A percentile compares a stretch with the other conserved stretches of the same genome.
Evolutionary conservation across 2,797 vertebrate species (phyloP).

Genomic region (Tenualosa ilisha): DNA sequence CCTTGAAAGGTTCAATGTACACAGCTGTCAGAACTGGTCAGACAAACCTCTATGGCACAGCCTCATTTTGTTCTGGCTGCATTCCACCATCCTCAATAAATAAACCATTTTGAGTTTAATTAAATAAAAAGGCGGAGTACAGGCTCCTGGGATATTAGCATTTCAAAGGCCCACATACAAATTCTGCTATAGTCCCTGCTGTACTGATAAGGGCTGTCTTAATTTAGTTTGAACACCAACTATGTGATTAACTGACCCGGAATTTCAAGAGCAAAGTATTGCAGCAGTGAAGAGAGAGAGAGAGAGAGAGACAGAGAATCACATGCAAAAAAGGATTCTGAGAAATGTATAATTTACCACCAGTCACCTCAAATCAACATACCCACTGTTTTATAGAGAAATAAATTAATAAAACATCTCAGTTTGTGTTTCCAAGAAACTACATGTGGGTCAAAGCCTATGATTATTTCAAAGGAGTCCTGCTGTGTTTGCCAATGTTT

Average conservation of each 20-base stretch:
- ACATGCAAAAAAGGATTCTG: not conserved
- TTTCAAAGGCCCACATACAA: not conserved
- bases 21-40: too few species aligned
- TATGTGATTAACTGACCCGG: not conserved
- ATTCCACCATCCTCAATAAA: not conserved
- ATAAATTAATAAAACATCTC: conserved; percentile 2
- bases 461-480: conserved; percentile 26
- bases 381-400: conserved; percentile 26
- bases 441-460: not conserved
- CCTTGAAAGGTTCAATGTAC: too few species aligned
- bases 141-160: not conserved
- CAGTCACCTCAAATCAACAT: conserved; percentile 11
- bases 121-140: not conserved
- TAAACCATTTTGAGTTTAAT: not conserved
- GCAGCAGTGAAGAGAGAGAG: too few species aligned
- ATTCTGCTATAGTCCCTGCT: not conserved
- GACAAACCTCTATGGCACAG: too few species aligned
- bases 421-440: not conserved
- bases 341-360: not conserved
- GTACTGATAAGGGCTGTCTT: not conserved
- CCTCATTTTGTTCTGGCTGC: not conserved
- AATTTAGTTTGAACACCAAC: not conserved
- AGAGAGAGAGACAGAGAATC: not conserved
- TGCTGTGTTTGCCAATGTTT: conserved; percentile 12
- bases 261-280: not conserved